Conservation (phyloP, 2,797 vertebrate species). For the Clarias pachynema region DNA sequence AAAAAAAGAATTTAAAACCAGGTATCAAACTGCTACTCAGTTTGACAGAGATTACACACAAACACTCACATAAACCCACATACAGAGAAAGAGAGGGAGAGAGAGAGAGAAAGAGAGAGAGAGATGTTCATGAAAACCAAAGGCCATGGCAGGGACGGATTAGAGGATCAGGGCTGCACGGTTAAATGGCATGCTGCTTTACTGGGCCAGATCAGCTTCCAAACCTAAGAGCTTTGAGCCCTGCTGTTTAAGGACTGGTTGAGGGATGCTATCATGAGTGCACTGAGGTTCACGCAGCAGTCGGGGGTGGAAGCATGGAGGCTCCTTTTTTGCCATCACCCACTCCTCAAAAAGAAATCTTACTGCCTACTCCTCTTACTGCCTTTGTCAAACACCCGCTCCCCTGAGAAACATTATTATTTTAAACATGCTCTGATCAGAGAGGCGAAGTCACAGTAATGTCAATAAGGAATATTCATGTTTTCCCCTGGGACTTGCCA, state of each 20-base stretch:
- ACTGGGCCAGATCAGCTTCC: constrained; percentile 72
- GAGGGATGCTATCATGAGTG: constrained; percentile 75
- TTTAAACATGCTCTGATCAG: constrained; percentile 70
- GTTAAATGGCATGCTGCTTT: constrained; percentile 70
- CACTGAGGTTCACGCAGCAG: constrained; percentile 74
- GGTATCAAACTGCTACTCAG: background rate
- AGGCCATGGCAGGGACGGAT: constrained; percentile 48
- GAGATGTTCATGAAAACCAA: constrained; percentile 7
- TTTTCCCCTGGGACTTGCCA: constrained; percentile 69
- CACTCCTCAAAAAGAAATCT: constrained; percentile 65
- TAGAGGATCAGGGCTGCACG: constrained; percentile 63
- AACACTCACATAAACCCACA: background rate
- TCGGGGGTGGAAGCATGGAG: constrained; percentile 63
- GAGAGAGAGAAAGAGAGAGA: background rate
- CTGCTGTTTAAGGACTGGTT: constrained; percentile 77
- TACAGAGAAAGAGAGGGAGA: background rate
- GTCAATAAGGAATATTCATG: constrained; percentile 40
- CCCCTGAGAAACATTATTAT: constrained; percentile 62
- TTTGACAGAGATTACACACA: background rate
- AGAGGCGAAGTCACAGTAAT: constrained; percentile 64
- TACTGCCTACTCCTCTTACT: constrained; percentile 64
- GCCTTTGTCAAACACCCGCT: constrained; percentile 65
- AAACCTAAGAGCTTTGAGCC: constrained; percentile 73
- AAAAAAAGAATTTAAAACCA: background rate
- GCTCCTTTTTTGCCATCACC: constrained; percentile 55